A percentile compares a stretch with the other conserved stretches of the same genome.
Conservation (phyloP, 2,113 vertebrate genomes). For the Aix galericulata region DNA sequence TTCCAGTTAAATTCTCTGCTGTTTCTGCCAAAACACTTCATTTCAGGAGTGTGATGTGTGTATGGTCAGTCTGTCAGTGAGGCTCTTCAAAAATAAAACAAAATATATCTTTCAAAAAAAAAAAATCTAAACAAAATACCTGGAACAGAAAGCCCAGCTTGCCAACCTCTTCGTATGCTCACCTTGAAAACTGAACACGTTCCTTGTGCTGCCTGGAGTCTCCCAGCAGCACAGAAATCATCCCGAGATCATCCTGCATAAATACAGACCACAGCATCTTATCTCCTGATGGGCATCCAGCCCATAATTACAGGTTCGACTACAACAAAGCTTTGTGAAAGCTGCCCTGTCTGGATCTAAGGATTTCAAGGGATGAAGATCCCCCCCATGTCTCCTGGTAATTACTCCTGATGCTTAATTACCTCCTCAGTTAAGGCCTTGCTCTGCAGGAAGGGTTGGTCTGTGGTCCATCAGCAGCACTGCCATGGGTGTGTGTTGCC, state of each 20-base stretch:
- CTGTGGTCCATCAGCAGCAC: rapidly evolving
- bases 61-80: not conserved
- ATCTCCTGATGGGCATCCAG: not conserved
- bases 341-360: not conserved
- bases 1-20: not conserved
- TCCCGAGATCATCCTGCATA: not conserved
- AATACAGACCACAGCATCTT: not conserved
- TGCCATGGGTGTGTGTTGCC: not conserved
- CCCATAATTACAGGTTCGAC: not conserved
- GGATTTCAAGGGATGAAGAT: not conserved
- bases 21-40: not conserved
- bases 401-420: not conserved
- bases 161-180: not conserved
- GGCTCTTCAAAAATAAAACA: not conserved
- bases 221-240: not conserved
- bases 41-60: not conserved
- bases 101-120: not conserved
- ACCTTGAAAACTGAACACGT: not conserved
- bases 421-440: not conserved
- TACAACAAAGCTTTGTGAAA: not conserved
- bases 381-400: not conserved
- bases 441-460: not conserved
- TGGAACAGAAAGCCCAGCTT: not conserved
- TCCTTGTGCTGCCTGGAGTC: rapidly evolving
- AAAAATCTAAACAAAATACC: too few species aligned